A percentile compares a stretch with the other conserved stretches of the same genome.
Evolutionary conservation across 2,888 invertebrate genomes (phyloP).

Genomic region (Malthinus seriepunctatus): DNA sequence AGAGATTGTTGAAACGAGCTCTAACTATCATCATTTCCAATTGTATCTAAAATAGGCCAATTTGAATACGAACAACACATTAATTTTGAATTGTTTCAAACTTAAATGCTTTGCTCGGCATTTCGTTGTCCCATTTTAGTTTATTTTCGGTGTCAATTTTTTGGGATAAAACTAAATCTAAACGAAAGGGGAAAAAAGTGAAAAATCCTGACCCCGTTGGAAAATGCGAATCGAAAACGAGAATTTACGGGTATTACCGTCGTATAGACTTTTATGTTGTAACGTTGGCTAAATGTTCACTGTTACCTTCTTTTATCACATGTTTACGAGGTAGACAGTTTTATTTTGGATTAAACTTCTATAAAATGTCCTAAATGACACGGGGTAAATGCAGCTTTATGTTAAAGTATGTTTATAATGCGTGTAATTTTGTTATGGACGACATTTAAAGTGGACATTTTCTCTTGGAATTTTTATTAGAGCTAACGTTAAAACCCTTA

Average conservation of each 20-base stretch:
- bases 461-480: slow-evolving; percentile 20
- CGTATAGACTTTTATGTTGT: slow-evolving; percentile 9
- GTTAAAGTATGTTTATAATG: slow-evolving; percentile 25
- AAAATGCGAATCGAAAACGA: slow-evolving; percentile 10
- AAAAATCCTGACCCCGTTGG: not conserved
- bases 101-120: slow-evolving; percentile 38
- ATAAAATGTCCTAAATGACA: slow-evolving; percentile 22
- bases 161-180: not conserved
- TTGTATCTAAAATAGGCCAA: slow-evolving; percentile 40
- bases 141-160: too few relatives aligned
- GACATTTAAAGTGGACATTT: slow-evolving; percentile 13
- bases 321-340: slow-evolving; percentile 28
- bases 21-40: slow-evolving; percentile 36
- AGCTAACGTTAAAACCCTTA: slow-evolving; percentile 3
- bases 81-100: slow-evolving; percentile 40
- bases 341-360: slow-evolving; percentile 29
- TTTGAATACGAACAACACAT: slow-evolving; percentile 46
- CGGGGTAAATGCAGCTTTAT: slow-evolving; percentile 17
- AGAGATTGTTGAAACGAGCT: slow-evolving; percentile 36
- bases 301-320: slow-evolving; percentile 26
- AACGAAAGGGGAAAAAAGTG: not conserved
- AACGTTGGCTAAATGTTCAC: slow-evolving; percentile 19
- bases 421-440: slow-evolving; percentile 20
- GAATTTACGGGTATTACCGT: slow-evolving; percentile 20
- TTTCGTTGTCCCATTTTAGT: slow-evolving; percentile 3